phyloP scores from a whole-genome alignment of 1,140 invertebrate genomes.

The Andrena cerasifolii region DNA sequence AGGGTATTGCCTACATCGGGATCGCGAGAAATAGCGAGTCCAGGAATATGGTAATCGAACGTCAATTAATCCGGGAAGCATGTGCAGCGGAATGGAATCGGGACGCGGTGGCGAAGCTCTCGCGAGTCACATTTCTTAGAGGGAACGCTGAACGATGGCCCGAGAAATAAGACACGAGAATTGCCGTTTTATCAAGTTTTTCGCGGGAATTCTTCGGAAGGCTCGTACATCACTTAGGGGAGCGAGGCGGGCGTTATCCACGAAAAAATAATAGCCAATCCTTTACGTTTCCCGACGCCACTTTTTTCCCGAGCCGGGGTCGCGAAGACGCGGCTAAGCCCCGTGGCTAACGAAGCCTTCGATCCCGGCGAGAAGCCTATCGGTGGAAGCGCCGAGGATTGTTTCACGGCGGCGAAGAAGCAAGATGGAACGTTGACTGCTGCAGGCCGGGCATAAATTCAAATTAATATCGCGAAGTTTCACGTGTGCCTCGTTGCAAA shows the following conservation, averaged over 20 bases:
- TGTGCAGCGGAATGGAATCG: background rate
- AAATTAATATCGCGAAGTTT: constrained; percentile 75
- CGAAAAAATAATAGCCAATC: constrained; percentile 52
- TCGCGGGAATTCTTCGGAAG: constrained; percentile 28
- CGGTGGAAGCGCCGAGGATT: background rate
- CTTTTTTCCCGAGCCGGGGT: background rate
- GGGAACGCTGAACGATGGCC: constrained; percentile 38
- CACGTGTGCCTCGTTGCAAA: constrained; percentile 71
- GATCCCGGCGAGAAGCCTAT: background rate
- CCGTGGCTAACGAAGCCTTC: background rate
- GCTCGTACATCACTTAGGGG: constrained; percentile 45
- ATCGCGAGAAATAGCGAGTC: too few relatives aligned
- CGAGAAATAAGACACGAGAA: constrained; percentile 35
- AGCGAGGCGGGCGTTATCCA: constrained; percentile 9
- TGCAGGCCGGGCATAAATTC: constrained; percentile 69
- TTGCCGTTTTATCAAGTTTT: constrained; percentile 50
- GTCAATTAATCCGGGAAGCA: background rate
- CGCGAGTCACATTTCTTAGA: constrained; percentile 13
- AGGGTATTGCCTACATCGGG: too few relatives aligned
- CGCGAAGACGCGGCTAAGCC: background rate
- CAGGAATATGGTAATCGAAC: too few relatives aligned
- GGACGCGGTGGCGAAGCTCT: background rate
- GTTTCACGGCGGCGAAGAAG: background rate
- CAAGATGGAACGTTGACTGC: constrained; percentile 7
- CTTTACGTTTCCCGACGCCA: constrained; percentile 23